Percentiles rank a stretch among this genome's conserved stretches.
These are phyloP conservation scores for Etheostoma nigrum DNA, from an alignment of 2,797 vertebrate genomes.

Conservation along the genomic window DNA sequence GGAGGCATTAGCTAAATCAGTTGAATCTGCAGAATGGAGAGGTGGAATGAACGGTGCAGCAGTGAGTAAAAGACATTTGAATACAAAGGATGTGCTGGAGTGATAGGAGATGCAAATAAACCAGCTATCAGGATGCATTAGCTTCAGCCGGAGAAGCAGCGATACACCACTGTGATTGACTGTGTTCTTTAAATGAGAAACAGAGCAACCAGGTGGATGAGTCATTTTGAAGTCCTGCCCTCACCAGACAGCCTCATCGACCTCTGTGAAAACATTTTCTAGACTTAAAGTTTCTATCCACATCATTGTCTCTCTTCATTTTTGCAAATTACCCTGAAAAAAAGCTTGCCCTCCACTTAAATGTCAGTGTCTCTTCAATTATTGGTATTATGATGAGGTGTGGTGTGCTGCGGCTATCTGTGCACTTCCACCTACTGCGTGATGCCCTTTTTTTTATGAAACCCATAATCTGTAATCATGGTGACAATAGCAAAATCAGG, in stretches of 20 bases:
- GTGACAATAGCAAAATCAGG: constrained; percentile 54
- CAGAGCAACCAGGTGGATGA: constrained; percentile 56
- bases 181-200: constrained; percentile 62
- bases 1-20: constrained; percentile 72
- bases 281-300: constrained; percentile 52
- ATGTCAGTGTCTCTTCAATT: constrained; percentile 48
- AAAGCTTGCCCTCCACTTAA: constrained; percentile 48
- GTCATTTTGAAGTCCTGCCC: constrained; percentile 59
- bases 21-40: constrained; percentile 71
- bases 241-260: constrained; percentile 57
- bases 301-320: constrained; percentile 60
- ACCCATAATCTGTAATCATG: constrained; percentile 61
- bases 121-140: constrained; percentile 65
- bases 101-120: constrained; percentile 74
- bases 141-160: constrained; percentile 45
- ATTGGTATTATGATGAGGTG: constrained; percentile 63
- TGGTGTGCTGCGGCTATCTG: constrained; percentile 26
- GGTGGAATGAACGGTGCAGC: constrained; percentile 32
- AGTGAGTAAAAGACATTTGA: constrained; percentile 64
- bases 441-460: constrained; percentile 51
- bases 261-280: constrained; percentile 60
- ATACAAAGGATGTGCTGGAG: constrained; percentile 58
- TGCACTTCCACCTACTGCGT: constrained; percentile 34
- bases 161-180: constrained; percentile 56
- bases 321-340: constrained; percentile 64